Evolutionary conservation across 2,113 vertebrate species (phyloP), one percentile per base, ranked within the genome.

Genomic region (Ranitomeya imitator): DNA sequence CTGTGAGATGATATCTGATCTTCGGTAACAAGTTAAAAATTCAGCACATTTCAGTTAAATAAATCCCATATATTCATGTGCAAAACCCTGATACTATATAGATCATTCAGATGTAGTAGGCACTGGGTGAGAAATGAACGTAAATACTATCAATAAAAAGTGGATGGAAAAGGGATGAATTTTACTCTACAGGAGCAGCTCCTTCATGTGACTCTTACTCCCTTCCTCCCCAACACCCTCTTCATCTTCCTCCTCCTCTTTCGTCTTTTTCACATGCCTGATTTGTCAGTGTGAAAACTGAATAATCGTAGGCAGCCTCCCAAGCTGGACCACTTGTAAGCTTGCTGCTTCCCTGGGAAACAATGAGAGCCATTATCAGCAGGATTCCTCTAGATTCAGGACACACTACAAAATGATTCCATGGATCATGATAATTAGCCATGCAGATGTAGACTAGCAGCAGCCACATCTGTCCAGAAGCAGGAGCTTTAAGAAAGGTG

Each of bases 211-310:
- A n/a, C 81, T 88, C 77, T 65, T 78, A 76, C 13, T 88, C 82
- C 67, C 63, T 85, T 63, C 73, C 69, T 88, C 15, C 60, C 57
- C 78, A 63, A 78, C 31, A 88, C 79, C n/a, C 79, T 80, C 81
- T 67, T 16, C 83, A 45, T 63, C 60, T 76, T 86, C 77, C 89
- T 63, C 86, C 76, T 85, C 59, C 85, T 82, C 59, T 77, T 54
- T 71, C 59, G 65, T 31, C 61, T 59, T 87, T 60, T 84, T 80
- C 71, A 83, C 89, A 83, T 88, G 81, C 87, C 81, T 88, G 87
- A 88, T 88, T 88, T 88, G 87, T 85, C 87, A 88, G 87, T 88
- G 87, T 85, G 87, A 88, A 88, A 88, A 88, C 82, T 67, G 87
- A 88, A 88, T 69, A 85, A 86, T 85, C n/a, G 63, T 54, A 89